These are phyloP conservation scores for Philereme transversata DNA, from an alignment of 2,888 invertebrate genomes.

Conservation along the genomic window DNA sequence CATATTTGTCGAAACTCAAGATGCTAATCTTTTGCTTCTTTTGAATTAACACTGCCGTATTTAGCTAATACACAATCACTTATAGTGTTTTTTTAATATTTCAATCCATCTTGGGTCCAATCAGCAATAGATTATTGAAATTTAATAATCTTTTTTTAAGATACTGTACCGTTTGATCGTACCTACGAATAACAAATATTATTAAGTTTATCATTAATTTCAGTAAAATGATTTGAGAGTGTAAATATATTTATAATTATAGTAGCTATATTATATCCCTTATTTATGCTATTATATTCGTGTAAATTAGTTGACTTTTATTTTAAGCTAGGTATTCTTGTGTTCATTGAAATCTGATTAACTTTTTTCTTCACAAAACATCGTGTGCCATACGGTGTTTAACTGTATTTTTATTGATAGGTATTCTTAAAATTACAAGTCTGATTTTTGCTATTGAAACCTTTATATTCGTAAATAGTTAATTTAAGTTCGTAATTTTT, in stretches of 20 bases:
- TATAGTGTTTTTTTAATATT: not conserved
- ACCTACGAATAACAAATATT: not conserved
- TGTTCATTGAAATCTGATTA: slow-evolving; percentile 28
- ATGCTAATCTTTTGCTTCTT: slow-evolving; percentile 1
- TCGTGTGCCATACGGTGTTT: slow-evolving; percentile 36
- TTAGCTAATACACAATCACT: not conserved
- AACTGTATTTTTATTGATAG: slow-evolving; percentile 23
- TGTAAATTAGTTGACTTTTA: slow-evolving; percentile 5
- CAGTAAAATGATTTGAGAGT: slow-evolving; percentile 52
- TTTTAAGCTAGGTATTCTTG: slow-evolving; percentile 6
- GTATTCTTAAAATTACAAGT: slow-evolving; percentile 37
- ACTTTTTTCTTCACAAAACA: slow-evolving; percentile 19
- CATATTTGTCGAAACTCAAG: slow-evolving; percentile 6
- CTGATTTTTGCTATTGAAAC: slow-evolving; percentile 41
- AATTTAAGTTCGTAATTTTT: slow-evolving; percentile 26
- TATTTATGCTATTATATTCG: not conserved
- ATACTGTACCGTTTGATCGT: too few species aligned
- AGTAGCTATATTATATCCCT: not conserved
- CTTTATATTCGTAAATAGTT: slow-evolving; percentile 28
- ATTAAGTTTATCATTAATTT: slow-evolving; percentile 1
- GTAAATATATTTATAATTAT: slow-evolving; percentile 47
- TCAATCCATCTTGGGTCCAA: slow-evolving; percentile 14
- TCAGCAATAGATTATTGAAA: not conserved
- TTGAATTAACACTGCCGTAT: not conserved
- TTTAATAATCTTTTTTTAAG: too few species aligned